Evolutionary conservation across 2,888 invertebrate species (phyloP), one percentile per base, ranked within the genome.

Genomic region (Suillia variegata): DNA sequence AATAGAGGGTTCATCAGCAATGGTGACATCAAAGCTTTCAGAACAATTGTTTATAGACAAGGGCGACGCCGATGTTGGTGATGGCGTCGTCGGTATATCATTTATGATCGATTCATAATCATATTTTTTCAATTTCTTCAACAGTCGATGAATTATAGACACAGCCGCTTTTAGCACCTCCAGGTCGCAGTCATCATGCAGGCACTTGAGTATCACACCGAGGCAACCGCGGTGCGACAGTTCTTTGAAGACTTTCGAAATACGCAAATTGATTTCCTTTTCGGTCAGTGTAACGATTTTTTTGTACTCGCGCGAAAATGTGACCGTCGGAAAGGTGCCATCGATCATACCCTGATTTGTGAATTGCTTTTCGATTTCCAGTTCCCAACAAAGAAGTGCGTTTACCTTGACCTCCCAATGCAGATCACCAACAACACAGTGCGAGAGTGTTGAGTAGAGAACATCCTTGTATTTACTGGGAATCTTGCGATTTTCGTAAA

Each of bases 271-370:
- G 51, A 82, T 74, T 79, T 92, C 91, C 0, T 78, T 78, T 59
- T 87, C 87, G 22, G 88, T 90, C 10, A 93, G 78, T 0, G 87
- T 87, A 2, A 93, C 88, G 18, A 93, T 93, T 81, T 93, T 93
- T 59, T 88, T 85, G 4, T 89, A 84, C 77, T 91, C 90, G 71
- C 87, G 89, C 0, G 92, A 92, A 77, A 93, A 93, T 0, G 92
- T 92, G 0, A 92, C 88, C 0, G 86, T 86, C 0, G 93, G 93
- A 78, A 93, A 93, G 0, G 83, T 85, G 0, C 91, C 91, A 73
- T 93, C 92, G 12, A 93, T 85, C 90, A 93, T 91, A n/a, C 93
- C 93, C 80, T 92, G 92, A 70, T 91, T 86, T 0, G 84, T 85
- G 8, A 92, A 81, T 55, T 87, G 85, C 0, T 85, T 85, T 21